These are phyloP conservation scores for Pipistrellus kuhlii DNA, from an alignment of 2,797 vertebrate genomes.

Conservation along the genomic window DNA sequence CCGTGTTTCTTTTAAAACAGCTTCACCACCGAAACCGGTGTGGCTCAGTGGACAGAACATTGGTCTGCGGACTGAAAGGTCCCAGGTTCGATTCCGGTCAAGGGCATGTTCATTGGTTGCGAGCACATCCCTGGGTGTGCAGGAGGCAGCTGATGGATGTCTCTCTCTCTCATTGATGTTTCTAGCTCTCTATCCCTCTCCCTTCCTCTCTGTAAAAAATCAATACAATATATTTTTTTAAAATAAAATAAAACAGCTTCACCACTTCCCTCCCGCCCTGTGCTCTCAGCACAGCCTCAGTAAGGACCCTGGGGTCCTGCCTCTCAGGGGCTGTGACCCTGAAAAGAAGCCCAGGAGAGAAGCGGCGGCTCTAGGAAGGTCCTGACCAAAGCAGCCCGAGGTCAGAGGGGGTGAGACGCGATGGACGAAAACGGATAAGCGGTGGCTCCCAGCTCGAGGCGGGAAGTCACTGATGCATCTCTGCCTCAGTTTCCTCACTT, in stretches of 20 bases:
- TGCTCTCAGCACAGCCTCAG: not conserved
- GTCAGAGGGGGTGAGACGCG: not conserved
- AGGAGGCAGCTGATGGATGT: too few species aligned
- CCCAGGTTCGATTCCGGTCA: too few species aligned
- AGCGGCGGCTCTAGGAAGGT: not conserved
- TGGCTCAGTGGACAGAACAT: too few species aligned
- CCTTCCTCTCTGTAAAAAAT: too few species aligned
- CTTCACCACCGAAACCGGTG: too few species aligned
- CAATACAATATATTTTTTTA: too few species aligned
- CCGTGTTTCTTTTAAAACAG: not conserved
- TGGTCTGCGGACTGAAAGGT: too few species aligned
- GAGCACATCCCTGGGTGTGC: too few species aligned
- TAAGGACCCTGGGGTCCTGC: not conserved
- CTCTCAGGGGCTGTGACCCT: not conserved
- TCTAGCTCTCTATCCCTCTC: too few species aligned
- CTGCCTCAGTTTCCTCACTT: not conserved
- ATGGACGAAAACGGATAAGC: fast-evolving
- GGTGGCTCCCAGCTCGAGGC: not conserved
- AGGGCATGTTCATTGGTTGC: too few species aligned
- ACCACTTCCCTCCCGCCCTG: not conserved
- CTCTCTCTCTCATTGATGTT: too few species aligned
- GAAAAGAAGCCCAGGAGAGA: not conserved
- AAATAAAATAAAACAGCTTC: not conserved
- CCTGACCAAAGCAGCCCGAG: not conserved
- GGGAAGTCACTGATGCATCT: not conserved